Percentiles rank a stretch among this genome's conserved stretches.
Conservation (phyloP, 2,113 vertebrate genomes). For the Chaetura pelagica region DNA sequence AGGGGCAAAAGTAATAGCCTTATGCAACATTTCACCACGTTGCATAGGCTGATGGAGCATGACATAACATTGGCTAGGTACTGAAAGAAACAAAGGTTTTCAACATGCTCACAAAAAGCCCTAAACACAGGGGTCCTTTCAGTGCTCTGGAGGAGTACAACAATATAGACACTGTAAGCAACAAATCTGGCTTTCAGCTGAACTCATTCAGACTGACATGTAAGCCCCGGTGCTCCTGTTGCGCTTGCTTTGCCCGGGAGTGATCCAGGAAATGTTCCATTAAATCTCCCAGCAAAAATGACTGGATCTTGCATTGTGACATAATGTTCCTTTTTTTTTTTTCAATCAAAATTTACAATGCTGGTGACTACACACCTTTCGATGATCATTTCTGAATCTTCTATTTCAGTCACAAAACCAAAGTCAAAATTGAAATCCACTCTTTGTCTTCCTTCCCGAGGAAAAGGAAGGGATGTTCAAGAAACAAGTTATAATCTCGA, state of each 20-base stretch:
- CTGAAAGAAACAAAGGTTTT: neutral
- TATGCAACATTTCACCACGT: neutral
- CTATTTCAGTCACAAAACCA: neutral
- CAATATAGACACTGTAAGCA: neutral
- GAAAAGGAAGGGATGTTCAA: neutral
- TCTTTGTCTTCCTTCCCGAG: neutral
- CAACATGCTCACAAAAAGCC: neutral
- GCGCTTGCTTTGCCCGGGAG: neutral
- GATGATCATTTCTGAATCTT: neutral
- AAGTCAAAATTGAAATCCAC: neutral
- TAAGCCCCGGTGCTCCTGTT: neutral
- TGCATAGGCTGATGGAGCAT: neutral
- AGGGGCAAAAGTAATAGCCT: constrained; percentile 30
- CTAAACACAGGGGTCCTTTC: neutral
- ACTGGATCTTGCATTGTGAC: neutral
- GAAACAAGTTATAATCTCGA: neutral
- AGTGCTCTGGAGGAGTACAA: neutral
- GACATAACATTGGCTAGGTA: neutral
- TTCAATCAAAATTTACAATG: neutral
- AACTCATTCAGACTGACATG: neutral
- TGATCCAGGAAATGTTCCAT: neutral
- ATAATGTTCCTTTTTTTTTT: neutral
- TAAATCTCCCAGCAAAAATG: neutral
- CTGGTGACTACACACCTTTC: neutral
- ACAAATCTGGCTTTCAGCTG: neutral